A percentile compares a stretch with the other conserved stretches of the same genome.
These are phyloP conservation scores for Cephus rjabovi DNA, from an alignment of 2,888 invertebrate species.

Conservation along the genomic window DNA sequence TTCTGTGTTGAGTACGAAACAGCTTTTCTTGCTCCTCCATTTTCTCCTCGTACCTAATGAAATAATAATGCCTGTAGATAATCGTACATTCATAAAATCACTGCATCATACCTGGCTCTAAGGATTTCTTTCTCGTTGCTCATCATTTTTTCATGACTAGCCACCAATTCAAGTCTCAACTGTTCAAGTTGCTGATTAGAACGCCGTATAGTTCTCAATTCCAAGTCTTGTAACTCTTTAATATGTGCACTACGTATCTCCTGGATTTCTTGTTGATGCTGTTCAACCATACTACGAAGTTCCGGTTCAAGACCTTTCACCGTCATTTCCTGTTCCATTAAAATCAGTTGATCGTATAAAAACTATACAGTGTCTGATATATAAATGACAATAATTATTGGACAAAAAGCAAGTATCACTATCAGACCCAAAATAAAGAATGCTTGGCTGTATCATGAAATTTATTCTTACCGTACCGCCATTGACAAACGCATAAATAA, in stretches of 20 bases:
- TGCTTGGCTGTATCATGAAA: background rate
- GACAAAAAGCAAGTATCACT: background rate
- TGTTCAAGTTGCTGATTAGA: slow-evolving; percentile 73
- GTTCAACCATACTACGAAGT: slow-evolving; percentile 80
- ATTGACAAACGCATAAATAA: background rate
- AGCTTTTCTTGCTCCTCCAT: slow-evolving; percentile 53
- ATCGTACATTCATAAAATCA: background rate
- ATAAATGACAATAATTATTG: background rate
- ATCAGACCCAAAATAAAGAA: background rate
- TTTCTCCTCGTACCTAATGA: slow-evolving; percentile 49
- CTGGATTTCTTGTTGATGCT: slow-evolving; percentile 77
- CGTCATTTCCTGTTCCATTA: slow-evolving; percentile 75
- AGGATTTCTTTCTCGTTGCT: slow-evolving; percentile 73
- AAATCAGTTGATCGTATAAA: slow-evolving; percentile 10
- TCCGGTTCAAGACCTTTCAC: slow-evolving; percentile 90
- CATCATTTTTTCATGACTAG: slow-evolving; percentile 74
- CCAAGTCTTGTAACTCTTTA: slow-evolving; percentile 75
- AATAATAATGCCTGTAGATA: background rate
- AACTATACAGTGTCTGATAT: slow-evolving; percentile 14
- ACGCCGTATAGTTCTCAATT: slow-evolving; percentile 72
- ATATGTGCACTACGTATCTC: slow-evolving; percentile 78
- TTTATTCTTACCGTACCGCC: background rate
- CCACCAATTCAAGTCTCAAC: slow-evolving; percentile 72
- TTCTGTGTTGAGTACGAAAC: slow-evolving; percentile 43
- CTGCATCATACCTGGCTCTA: slow-evolving; percentile 66